Evolutionary conservation across 2,888 invertebrate genomes (phyloP).

Genomic region (Graphium colonna): DNA sequence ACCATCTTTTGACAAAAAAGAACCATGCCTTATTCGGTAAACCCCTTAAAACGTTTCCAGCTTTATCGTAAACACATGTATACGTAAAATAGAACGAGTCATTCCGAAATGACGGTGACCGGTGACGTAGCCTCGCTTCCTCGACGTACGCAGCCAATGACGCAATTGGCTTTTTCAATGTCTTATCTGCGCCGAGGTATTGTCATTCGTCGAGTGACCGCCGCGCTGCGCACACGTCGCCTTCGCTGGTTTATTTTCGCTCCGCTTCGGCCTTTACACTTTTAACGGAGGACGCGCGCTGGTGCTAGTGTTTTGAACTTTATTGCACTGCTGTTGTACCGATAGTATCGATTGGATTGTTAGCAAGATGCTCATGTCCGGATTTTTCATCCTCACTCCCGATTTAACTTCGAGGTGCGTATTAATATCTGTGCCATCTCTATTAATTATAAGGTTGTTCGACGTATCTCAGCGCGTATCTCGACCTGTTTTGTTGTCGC

Average conservation of each 20-base stretch:
- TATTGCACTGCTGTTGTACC: conserved; percentile 48
- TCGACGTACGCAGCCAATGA: conserved; percentile 74
- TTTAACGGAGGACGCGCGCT: conserved; percentile 69
- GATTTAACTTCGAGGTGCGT: conserved; percentile 73
- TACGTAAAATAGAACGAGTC: conserved; percentile 48
- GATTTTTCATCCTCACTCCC: conserved; percentile 69
- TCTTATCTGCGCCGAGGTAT: conserved; percentile 76
- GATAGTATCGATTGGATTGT: conserved; percentile 23
- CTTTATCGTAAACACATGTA: conserved; percentile 47
- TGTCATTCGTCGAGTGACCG: conserved; percentile 73
- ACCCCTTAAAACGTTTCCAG: conserved; percentile 17
- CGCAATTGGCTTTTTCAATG: conserved; percentile 80
- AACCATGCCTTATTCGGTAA: conserved; percentile 3
- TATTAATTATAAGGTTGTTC: conserved; percentile 21
- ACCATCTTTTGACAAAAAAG: background rate
- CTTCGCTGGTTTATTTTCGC: conserved; percentile 57
- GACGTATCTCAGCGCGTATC: conserved; percentile 43
- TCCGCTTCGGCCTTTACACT: conserved; percentile 66
- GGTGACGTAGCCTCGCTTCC: conserved; percentile 73
- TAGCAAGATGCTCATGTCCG: conserved; percentile 68
- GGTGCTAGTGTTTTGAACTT: conserved; percentile 73
- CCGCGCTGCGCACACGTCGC: conserved; percentile 67
- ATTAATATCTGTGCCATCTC: conserved; percentile 32
- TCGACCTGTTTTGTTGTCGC: conserved; percentile 53
- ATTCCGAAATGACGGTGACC: conserved; percentile 66